These are phyloP conservation scores for Musca domestica DNA, from an alignment of 1,140 invertebrate species.

Conservation along the genomic window DNA sequence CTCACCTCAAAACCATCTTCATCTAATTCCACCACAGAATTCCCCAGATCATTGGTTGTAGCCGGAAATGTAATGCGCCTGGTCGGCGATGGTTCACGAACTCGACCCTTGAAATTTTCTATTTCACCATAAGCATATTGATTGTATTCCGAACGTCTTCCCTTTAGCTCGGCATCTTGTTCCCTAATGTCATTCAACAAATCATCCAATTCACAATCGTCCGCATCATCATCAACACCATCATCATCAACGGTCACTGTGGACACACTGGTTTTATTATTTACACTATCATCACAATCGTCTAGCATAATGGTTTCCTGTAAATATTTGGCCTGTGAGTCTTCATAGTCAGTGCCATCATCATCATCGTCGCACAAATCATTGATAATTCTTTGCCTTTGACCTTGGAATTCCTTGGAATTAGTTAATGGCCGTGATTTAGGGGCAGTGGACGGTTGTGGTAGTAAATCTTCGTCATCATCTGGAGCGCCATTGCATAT, in stretches of 20 bases:
- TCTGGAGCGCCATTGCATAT: constrained; percentile 31
- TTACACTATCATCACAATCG: background rate
- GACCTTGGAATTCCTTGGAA: background rate
- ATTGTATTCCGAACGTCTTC: constrained; percentile 40
- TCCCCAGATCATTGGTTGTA: background rate
- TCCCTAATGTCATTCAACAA: constrained; percentile 36
- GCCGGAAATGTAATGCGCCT: constrained; percentile 26
- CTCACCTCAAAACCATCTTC: constrained; percentile 41
- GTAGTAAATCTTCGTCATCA: constrained; percentile 34
- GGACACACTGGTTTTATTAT: background rate
- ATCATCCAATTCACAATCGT: constrained; percentile 34
- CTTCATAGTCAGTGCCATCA: background rate
- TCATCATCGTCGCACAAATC: constrained; percentile 24
- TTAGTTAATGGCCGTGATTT: background rate
- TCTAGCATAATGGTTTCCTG: background rate
- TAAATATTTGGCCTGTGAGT: constrained; percentile 9
- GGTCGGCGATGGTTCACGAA: constrained; percentile 6
- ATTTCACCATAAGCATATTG: constrained; percentile 37
- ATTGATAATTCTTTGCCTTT: constrained; percentile 12
- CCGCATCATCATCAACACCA: background rate
- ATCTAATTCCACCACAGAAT: constrained; percentile 29
- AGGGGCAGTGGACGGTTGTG: background rate
- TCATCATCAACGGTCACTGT: background rate
- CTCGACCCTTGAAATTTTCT: constrained; percentile 28
- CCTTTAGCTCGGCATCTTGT: constrained; percentile 36